Percentiles rank a stretch among this genome's conserved stretches.
Conservation (phyloP, 2,113 vertebrate genomes). For the Sporophila hypoxantha region DNA sequence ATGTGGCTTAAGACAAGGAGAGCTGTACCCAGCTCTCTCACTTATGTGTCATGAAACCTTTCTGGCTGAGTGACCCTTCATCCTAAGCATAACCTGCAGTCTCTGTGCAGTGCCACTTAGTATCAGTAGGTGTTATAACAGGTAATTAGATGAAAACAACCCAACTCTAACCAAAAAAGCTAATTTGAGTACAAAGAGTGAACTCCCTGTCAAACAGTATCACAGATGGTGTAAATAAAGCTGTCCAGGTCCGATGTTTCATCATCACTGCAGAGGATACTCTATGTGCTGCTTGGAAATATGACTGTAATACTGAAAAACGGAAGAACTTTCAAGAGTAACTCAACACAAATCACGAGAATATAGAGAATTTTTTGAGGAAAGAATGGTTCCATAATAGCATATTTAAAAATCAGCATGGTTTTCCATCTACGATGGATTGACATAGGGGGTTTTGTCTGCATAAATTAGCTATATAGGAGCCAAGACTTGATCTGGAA, state of each 20-base stretch:
- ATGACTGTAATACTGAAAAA: neutral
- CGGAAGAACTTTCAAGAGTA: neutral
- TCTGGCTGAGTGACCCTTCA: neutral
- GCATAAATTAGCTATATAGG: neutral
- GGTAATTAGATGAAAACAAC: neutral
- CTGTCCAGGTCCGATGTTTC: neutral
- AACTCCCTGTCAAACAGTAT: neutral
- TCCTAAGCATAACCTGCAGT: neutral
- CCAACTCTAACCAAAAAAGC: neutral
- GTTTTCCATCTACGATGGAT: neutral
- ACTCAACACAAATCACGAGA: neutral
- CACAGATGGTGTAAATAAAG: neutral
- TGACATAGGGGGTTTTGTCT: neutral
- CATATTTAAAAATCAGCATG: neutral
- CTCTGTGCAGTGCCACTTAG: neutral
- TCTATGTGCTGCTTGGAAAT: accelerated
- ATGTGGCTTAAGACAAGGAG: neutral
- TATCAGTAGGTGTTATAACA: neutral
- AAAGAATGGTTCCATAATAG: neutral
- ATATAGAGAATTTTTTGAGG: neutral
- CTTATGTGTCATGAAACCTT: accelerated
- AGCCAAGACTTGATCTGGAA: neutral
- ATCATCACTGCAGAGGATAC: neutral
- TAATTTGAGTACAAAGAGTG: neutral
- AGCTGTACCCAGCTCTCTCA: neutral